phyloP scores from a whole-genome alignment of 2,113 vertebrate species.

The Tyrannus savana region DNA sequence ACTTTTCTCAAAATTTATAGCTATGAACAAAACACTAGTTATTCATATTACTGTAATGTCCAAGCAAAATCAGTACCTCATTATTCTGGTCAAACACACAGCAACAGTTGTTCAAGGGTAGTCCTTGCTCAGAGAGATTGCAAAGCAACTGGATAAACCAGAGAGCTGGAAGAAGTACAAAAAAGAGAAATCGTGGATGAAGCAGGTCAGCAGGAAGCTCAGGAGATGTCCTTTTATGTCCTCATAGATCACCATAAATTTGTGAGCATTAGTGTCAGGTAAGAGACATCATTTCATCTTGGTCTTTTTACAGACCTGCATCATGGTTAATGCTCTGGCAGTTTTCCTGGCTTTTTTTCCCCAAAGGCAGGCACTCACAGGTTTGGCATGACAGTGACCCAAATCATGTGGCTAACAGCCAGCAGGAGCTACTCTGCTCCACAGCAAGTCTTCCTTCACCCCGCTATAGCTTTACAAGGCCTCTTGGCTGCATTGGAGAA shows the following conservation, averaged over 20 bases:
- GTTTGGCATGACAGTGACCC: background rate
- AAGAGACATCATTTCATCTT: background rate
- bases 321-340: background rate
- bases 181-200: background rate
- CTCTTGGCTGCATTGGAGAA: background rate
- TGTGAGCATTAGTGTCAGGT: background rate
- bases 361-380: background rate
- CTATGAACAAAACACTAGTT: background rate
- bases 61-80: background rate
- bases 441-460: background rate
- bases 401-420: background rate
- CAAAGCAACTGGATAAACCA: background rate
- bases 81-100: background rate
- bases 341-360: background rate
- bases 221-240: background rate
- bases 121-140: background rate
- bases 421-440: background rate
- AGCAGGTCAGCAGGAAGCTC: background rate
- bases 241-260: background rate
- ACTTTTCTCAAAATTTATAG: background rate
- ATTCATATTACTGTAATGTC: background rate
- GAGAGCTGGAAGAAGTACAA: accelerated
- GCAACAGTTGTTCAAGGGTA: background rate
- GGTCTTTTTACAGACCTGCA: background rate
- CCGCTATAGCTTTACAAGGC: background rate